A percentile compares a stretch with the other conserved stretches of the same genome.
phyloP scores from a whole-genome alignment of 2,888 invertebrate genomes.

The Ceratothoa steindachneri region DNA sequence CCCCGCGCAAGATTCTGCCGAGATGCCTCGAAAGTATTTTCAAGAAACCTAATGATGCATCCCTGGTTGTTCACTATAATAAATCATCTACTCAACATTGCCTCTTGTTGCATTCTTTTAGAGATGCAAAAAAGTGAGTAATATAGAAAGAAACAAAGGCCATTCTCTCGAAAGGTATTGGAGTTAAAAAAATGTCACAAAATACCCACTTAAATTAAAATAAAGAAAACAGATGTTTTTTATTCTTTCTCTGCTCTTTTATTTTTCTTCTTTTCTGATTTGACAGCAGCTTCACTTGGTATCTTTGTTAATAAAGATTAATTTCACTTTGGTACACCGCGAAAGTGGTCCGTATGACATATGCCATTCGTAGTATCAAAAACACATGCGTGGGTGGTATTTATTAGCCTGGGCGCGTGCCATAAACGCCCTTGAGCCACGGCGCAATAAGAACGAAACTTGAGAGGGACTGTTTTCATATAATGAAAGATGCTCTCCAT shows the following conservation, averaged over 20 bases:
- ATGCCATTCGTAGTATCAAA: neutral
- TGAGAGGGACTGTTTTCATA: neutral
- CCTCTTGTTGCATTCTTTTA: too few relatives aligned
- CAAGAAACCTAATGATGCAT: too few relatives aligned
- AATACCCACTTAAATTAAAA: neutral
- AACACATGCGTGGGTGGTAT: neutral
- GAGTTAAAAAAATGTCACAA: neutral
- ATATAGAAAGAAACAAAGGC: neutral
- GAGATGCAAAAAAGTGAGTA: neutral
- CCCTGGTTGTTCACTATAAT: too few relatives aligned
- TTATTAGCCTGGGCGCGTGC: neutral
- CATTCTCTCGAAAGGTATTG: neutral
- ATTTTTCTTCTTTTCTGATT: neutral
- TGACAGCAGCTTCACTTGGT: neutral
- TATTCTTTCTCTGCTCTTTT: neutral
- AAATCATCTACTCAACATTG: too few relatives aligned
- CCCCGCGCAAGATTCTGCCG: too few relatives aligned
- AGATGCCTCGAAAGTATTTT: too few relatives aligned
- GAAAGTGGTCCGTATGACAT: neutral
- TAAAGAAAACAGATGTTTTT: neutral
- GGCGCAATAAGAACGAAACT: neutral
- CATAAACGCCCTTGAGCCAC: neutral
- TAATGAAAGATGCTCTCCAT: neutral
- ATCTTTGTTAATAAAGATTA: neutral
- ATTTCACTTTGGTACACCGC: neutral